phyloP scores from a whole-genome alignment of 2,113 vertebrate genomes.

The Strix uralensis region DNA sequence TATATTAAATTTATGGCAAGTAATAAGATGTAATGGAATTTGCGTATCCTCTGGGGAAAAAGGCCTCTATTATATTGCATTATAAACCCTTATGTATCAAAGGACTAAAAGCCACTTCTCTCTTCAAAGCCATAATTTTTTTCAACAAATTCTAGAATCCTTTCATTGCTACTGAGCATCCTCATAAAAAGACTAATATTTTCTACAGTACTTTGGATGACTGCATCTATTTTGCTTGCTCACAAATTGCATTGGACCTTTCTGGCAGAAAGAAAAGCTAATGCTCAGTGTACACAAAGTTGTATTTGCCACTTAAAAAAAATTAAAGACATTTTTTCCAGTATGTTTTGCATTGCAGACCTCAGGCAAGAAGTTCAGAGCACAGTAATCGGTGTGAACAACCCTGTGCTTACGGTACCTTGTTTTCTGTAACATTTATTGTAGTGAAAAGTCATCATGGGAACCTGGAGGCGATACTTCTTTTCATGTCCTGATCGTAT shows the following conservation, averaged over 20 bases:
- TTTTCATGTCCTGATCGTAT: neutral
- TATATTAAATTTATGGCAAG: constrained; percentile 49
- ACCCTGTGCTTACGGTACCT: neutral
- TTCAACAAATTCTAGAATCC: constrained; percentile 51
- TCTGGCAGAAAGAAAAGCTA: neutral
- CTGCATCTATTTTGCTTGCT: neutral
- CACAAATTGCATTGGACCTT: neutral
- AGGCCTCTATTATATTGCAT: constrained; percentile 24
- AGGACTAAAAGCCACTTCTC: constrained; percentile 48
- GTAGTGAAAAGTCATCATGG: neutral
- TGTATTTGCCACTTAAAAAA: neutral
- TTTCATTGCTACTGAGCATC: constrained; percentile 34
- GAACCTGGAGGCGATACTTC: neutral
- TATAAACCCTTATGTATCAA: constrained; percentile 45
- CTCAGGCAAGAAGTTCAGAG: neutral
- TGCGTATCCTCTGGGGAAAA: constrained; percentile 13
- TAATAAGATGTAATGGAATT: constrained; percentile 64
- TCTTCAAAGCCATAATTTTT: constrained; percentile 46
- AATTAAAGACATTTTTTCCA: neutral
- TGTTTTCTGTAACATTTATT: neutral
- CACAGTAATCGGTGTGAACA: neutral
- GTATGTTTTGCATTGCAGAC: neutral
- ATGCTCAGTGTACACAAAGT: neutral
- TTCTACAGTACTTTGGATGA: constrained; percentile 20
- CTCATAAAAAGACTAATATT: constrained; percentile 30